These are phyloP conservation scores for Dasypus novemcinctus DNA, from an alignment of 2,113 vertebrate genomes.

Conservation along the genomic window DNA sequence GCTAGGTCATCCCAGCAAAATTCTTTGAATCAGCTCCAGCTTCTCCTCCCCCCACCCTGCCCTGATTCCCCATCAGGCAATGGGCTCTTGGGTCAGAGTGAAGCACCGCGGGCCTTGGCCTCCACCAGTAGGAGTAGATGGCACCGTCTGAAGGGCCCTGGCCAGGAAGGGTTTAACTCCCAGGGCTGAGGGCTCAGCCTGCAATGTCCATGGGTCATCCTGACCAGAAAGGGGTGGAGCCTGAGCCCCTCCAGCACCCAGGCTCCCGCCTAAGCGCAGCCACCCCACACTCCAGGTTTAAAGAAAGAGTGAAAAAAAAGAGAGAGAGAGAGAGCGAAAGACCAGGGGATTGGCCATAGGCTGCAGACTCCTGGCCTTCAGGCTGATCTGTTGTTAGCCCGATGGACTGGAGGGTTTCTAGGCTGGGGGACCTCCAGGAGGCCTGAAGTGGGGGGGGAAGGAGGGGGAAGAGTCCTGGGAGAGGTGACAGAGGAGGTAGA, in stretches of 20 bases:
- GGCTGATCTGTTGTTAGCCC: not conserved
- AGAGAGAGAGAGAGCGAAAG: not conserved
- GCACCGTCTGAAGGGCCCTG: not conserved
- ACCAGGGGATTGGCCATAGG: not conserved
- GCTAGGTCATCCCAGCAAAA: constrained; percentile 23
- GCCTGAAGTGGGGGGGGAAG: no score
- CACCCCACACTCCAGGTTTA: not conserved
- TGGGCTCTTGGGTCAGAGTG: not conserved
- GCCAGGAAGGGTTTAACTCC: not conserved
- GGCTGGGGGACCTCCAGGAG: not conserved
- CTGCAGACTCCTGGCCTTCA: not conserved
- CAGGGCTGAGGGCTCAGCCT: not conserved
- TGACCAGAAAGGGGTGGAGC: not conserved
- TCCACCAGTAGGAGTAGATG: not conserved
- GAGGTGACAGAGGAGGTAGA: not conserved
- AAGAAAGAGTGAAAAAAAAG: not conserved
- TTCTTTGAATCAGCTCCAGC: not conserved
- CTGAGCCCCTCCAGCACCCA: not conserved
- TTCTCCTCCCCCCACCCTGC: not conserved
- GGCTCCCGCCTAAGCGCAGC: not conserved
- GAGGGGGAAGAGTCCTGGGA: not conserved
- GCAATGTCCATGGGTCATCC: not conserved
- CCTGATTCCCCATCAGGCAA: not conserved
- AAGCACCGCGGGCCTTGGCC: not conserved
- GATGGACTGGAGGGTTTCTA: not conserved